Conservation (phyloP, 2,797 vertebrate species). For the Hoplostethus mediterraneus region DNA sequence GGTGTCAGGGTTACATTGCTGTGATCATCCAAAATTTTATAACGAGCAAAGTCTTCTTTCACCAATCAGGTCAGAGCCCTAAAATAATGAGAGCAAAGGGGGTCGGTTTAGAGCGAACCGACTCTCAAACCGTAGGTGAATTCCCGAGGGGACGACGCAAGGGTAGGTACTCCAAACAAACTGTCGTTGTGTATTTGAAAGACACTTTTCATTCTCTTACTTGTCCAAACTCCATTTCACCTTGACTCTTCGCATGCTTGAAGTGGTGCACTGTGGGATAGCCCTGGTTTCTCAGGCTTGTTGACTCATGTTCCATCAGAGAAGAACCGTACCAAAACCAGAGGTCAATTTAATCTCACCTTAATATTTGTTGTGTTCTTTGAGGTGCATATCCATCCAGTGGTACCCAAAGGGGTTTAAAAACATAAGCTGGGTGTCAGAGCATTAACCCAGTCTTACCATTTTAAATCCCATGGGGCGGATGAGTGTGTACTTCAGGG, state of each 20-base stretch:
- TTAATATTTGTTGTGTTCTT: background rate
- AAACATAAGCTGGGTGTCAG: conserved; percentile 35
- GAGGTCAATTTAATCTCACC: conserved; percentile 6
- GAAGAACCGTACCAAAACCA: conserved; percentile 13
- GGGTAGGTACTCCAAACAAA: conserved; percentile 93
- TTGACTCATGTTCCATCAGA: conserved; percentile 14
- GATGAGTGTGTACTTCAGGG: conserved; percentile 35
- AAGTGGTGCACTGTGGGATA: conserved; percentile 25
- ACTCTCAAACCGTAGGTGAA: conserved; percentile 99
- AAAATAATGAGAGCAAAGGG: conserved; percentile 99
- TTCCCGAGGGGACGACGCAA: conserved; percentile 94
- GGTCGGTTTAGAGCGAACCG: conserved; percentile 99
- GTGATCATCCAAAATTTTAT: conserved; percentile 82
- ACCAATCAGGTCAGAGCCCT: conserved; percentile 98
- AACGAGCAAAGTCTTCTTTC: conserved; percentile 96
- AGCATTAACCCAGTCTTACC: conserved; percentile 39
- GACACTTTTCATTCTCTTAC: conserved; percentile 56
- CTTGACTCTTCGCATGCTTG: conserved; percentile 66
- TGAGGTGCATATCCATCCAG: conserved; percentile 13
- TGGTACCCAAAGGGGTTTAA: conserved; percentile 15
- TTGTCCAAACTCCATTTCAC: conserved; percentile 59
- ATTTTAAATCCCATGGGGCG: conserved; percentile 41
- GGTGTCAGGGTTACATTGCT: conserved; percentile 69
- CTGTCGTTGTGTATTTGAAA: conserved; percentile 63
- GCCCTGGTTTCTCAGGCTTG: conserved; percentile 21